Conservation (phyloP, 2,113 vertebrate species). For the Gymnarchus niloticus region DNA sequence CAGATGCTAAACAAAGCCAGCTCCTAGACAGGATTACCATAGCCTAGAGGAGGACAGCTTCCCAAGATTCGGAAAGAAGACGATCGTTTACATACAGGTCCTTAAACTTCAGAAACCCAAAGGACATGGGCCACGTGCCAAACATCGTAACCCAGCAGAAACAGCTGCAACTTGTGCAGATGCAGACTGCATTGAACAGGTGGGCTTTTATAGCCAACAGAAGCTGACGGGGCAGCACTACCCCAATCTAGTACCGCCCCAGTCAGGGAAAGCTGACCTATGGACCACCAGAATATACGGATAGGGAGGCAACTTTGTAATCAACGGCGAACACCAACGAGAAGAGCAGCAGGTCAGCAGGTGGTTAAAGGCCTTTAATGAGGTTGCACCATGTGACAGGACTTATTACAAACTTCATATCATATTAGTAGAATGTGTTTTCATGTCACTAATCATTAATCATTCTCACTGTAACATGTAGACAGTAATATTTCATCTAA, state of each 20-base stretch:
- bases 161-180: not conserved
- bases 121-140: not conserved
- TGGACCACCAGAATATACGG: slow-evolving; percentile 48
- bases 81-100: not conserved
- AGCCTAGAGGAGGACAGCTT: not conserved
- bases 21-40: not conserved
- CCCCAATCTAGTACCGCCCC: slow-evolving; percentile 43
- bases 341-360: slow-evolving; percentile 50
- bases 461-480: slow-evolving; percentile 16
- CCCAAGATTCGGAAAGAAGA: not conserved
- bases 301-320: slow-evolving; percentile 49
- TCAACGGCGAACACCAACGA: slow-evolving; percentile 37
- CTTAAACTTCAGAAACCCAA: not conserved
- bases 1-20: not conserved
- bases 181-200: not conserved
- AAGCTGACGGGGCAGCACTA: slow-evolving; percentile 48
- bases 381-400: slow-evolving; percentile 42
- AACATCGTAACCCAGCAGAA: not conserved
- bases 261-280: slow-evolving; percentile 42
- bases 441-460: slow-evolving; percentile 36
- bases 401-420: slow-evolving; percentile 35
- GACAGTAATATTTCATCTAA: slow-evolving; percentile 35
- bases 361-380: slow-evolving; percentile 32
- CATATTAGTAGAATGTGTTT: slow-evolving; percentile 18
- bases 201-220: slow-evolving; percentile 49